Percentiles rank a stretch among this genome's conserved stretches.
These are phyloP conservation scores for Macrostomum lignano DNA, from an alignment of 1,140 invertebrate species.

Conservation along the genomic window DNA sequence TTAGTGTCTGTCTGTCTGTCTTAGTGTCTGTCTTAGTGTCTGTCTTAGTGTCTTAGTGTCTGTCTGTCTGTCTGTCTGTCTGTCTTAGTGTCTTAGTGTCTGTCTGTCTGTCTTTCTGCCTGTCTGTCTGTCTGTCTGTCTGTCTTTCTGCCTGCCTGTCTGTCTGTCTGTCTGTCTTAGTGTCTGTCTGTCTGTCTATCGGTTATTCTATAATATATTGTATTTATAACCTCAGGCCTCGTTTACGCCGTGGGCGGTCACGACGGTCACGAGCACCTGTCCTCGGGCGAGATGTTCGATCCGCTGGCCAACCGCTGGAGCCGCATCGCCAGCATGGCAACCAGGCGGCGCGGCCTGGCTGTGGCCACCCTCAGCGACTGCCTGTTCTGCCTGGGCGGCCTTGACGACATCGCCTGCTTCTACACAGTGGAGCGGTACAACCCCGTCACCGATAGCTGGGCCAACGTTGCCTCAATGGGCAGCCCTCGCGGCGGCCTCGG, in stretches of 20 bases:
- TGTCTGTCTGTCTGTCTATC: conserved; percentile 1
- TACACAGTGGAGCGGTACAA: conserved; percentile 24
- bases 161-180: too few species aligned
- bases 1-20: too few species aligned
- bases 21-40: too few species aligned
- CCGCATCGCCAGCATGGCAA: conserved; percentile 19
- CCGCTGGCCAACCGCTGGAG: conserved; percentile 19
- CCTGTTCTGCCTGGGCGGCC: conserved; percentile 27
- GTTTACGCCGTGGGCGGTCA: conserved; percentile 26
- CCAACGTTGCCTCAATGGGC: conserved; percentile 24
- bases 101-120: too few species aligned
- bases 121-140: too few species aligned
- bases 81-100: too few species aligned
- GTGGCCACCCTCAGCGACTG: conserved; percentile 21
- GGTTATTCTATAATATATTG: conserved; percentile 1
- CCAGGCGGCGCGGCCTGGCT: conserved; percentile 23
- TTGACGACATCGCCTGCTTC: conserved; percentile 24
- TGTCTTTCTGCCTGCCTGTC: too few species aligned
- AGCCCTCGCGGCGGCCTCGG: conserved; percentile 26
- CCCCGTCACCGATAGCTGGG: conserved; percentile 17
- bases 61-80: too few species aligned
- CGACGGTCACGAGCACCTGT: conserved; percentile 22
- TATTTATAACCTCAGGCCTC: conserved; percentile 11
- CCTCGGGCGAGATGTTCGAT: conserved; percentile 24
- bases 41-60: too few species aligned